Evolutionary conservation across 2,797 vertebrate genomes (phyloP), one percentile per base, ranked within the genome.

Genomic region (Megaceryle alcyon): DNA sequence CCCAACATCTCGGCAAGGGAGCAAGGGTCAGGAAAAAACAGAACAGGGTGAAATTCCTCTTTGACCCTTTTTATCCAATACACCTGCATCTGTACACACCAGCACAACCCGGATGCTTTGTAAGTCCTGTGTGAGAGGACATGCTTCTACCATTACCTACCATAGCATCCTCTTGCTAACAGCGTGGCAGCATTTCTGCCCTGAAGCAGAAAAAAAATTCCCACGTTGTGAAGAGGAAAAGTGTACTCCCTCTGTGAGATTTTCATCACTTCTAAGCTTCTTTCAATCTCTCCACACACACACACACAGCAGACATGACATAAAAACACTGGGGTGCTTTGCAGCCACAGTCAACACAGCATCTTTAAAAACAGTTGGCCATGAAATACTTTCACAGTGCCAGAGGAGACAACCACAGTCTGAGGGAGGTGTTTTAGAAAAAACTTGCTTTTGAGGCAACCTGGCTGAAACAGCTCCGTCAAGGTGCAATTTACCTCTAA

Each of bases 211-310:
- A 88, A 63, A 25, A 51, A 87, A 73, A 46, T 29, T 56, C 39
- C 37, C 49, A 53, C 0, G 0, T 14, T 59, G 39, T 37, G 25
- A 88, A 41, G 4, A 6, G 3, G 23, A 69, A 83, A 84, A 29
- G 13, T 33, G 3, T 39, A 66, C 11, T 66, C 59, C 5, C 33
- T 29, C 37, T 53, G 35, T 31, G 66, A 12, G 41, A 56, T 69
- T 66, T 88, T 86, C 43, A 71, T 49, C 33, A 57, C 37, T 91
- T 89, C 18, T 19, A 70, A 86, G 31, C 48, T 64, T 76, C 59
- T 65, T 94, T 78, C 48, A 64, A 21, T 35, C 44, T 65, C 64
- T 81, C 31, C 57, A 43, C 33, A 31, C 17, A 41, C 33, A 31
- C 17, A 41, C 41, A 43, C 23, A 23, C 35, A 76, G 39, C 39